These are phyloP conservation scores for Sminthurinus aureus DNA, from an alignment of 2,888 invertebrate species.

Conservation along the genomic window DNA sequence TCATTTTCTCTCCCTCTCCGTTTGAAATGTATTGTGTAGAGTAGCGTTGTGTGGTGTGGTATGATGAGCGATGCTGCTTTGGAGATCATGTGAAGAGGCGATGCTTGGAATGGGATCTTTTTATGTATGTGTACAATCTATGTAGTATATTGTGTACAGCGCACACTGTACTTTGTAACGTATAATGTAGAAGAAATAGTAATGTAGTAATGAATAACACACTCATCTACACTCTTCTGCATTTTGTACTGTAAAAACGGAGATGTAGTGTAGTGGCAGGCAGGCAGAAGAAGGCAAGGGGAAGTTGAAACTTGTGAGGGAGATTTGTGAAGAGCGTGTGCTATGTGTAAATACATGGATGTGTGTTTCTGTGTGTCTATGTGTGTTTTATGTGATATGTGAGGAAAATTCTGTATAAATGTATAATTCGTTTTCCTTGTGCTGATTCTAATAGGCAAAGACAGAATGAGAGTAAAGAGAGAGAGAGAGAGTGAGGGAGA, in stretches of 20 bases:
- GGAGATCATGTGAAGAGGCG: background rate
- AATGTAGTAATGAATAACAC: background rate
- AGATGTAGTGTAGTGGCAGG: background rate
- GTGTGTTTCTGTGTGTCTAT: background rate
- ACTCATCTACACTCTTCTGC: background rate
- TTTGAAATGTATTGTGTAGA: no score
- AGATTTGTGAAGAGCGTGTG: slow-evolving; percentile 10
- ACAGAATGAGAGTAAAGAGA: slow-evolving; percentile 7
- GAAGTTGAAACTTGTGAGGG: slow-evolving; percentile 8
- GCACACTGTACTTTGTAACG: no score
- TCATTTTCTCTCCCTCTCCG: slow-evolving; percentile 5
- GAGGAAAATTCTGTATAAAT: background rate
- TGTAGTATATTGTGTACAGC: no score
- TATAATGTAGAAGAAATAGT: no score
- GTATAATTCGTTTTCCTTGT: background rate
- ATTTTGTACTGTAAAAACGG: no score
- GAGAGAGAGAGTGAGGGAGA: slow-evolving; percentile 14
- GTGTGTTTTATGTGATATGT: background rate
- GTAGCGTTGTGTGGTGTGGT: no score
- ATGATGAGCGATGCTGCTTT: background rate
- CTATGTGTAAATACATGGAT: no score
- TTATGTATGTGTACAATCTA: no score
- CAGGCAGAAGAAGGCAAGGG: background rate
- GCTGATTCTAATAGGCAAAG: background rate
- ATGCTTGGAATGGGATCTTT: background rate